Evolutionary conservation across 1,140 invertebrate genomes (phyloP).

Genomic region (Radopholus similis): DNA sequence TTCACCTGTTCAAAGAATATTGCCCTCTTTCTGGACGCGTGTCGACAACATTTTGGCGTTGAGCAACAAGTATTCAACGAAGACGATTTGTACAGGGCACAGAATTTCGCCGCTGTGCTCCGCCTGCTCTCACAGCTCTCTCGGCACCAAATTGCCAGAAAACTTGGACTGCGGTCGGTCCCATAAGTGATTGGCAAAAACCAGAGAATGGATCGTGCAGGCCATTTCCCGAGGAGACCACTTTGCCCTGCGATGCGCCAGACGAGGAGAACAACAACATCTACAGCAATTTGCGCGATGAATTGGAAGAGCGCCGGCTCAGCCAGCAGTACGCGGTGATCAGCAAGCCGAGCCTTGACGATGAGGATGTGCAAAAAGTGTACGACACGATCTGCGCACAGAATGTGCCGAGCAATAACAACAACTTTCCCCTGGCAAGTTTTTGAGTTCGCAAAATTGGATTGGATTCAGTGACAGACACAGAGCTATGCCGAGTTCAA

Average conservation of each 20-base stretch:
- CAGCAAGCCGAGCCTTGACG: background rate
- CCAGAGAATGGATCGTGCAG: conserved; percentile 21
- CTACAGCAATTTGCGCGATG: conserved; percentile 32
- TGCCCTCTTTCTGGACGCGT: conserved; percentile 35
- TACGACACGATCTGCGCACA: conserved; percentile 35
- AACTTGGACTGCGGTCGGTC: conserved; percentile 30
- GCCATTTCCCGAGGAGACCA: conserved; percentile 16
- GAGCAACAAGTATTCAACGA: conserved; percentile 32
- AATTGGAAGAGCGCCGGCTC: conserved; percentile 10
- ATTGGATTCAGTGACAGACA: background rate
- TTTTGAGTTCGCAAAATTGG: conserved; percentile 4
- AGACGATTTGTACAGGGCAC: conserved; percentile 39
- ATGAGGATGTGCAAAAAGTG: conserved; percentile 32
- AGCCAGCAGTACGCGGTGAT: background rate
- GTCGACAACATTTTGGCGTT: conserved; percentile 33
- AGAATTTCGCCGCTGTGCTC: conserved; percentile 37
- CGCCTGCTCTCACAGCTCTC: conserved; percentile 34
- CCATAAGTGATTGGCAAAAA: background rate
- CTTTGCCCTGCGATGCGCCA: background rate
- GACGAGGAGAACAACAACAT: conserved; percentile 19
- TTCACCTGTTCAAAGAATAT: conserved; percentile 43
- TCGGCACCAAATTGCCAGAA: conserved; percentile 6
- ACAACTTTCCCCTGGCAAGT: conserved; percentile 18
- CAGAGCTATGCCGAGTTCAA: conserved; percentile 36
- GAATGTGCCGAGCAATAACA: background rate